Evolutionary conservation across 2,797 vertebrate species (phyloP).

Genomic region (Micrastur ruficollis): DNA sequence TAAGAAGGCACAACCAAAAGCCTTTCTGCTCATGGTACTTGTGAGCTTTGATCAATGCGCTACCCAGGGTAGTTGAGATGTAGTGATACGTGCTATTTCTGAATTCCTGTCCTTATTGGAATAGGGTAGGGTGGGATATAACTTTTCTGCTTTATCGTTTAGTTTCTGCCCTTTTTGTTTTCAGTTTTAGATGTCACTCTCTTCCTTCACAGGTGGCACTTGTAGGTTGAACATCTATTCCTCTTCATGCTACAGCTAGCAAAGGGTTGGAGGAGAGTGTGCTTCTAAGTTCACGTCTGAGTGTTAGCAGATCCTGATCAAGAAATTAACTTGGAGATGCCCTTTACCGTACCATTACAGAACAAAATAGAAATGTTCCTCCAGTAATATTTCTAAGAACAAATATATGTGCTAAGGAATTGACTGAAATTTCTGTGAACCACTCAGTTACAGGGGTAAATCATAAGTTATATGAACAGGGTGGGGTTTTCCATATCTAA

Average conservation of each 20-base stretch:
- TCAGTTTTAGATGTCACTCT: neutral
- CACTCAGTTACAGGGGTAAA: neutral
- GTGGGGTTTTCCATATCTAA: neutral
- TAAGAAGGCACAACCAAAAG: neutral
- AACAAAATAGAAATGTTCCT: neutral
- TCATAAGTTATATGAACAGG: rapidly evolving
- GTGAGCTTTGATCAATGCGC: neutral
- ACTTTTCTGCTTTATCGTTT: neutral
- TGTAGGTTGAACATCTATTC: neutral
- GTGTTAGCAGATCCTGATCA: neutral
- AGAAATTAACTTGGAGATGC: neutral
- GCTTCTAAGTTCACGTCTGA: neutral
- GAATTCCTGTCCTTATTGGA: neutral
- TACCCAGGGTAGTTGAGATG: neutral
- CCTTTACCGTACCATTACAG: neutral
- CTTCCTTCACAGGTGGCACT: neutral
- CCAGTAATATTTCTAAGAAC: neutral
- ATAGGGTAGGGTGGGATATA: neutral
- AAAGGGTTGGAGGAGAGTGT: neutral
- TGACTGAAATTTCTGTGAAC: neutral
- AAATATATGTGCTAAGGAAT: neutral
- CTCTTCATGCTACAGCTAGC: neutral
- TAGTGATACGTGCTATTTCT: neutral
- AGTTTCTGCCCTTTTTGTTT: neutral
- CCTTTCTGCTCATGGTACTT: neutral